These are phyloP conservation scores for Aphodius granarius DNA, from an alignment of 2,888 invertebrate genomes.

Conservation along the genomic window DNA sequence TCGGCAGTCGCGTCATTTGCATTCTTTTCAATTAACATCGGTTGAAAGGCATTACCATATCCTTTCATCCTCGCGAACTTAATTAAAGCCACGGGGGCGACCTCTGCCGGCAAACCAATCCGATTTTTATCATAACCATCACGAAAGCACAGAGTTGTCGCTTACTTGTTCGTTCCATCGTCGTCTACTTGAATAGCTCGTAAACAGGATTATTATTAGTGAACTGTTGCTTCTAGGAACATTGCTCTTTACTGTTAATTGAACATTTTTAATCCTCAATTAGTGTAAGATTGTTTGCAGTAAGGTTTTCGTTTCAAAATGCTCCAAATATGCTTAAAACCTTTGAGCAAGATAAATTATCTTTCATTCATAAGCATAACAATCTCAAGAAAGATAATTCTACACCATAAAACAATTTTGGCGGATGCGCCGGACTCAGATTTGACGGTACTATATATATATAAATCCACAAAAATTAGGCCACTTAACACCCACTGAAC, in stretches of 20 bases:
- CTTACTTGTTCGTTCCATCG: neutral
- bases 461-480: too few species aligned
- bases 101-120: neutral
- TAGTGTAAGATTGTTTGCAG: too few species aligned
- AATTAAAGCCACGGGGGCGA: neutral
- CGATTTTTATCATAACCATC: neutral
- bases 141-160: neutral
- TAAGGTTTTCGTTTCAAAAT: too few species aligned
- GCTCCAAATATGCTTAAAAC: too few species aligned
- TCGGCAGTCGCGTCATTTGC: neutral
- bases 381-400: too few species aligned
- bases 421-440: neutral
- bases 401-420: neutral
- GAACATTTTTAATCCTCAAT: too few species aligned
- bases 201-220: neutral
- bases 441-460: too few species aligned
- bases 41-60: neutral
- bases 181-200: neutral
- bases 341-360: too few species aligned
- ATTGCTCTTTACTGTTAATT: too few species aligned
- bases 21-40: neutral
- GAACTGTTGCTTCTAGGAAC: neutral
- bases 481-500: too few species aligned
- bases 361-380: too few species aligned
- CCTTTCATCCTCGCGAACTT: neutral